Base-by-base conservation (phyloP, 2,797 vertebrate species). In the Microctenopoma stevenorrisi region DNA sequence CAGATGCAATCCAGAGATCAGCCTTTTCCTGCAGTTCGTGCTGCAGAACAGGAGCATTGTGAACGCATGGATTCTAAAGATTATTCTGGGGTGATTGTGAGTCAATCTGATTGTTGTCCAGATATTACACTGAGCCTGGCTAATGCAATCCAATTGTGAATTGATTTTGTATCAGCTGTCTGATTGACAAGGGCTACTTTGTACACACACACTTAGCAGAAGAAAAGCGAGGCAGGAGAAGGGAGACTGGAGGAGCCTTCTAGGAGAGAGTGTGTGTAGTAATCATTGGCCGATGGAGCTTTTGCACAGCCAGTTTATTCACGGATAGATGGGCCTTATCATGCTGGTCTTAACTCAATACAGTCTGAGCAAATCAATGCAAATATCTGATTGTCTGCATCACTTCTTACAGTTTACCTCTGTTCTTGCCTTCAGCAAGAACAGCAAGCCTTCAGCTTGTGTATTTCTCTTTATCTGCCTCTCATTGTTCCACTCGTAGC, bases 1-100 rank as follows among this genome's bases (percentile, higher is more conserved):
- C 68, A 72, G 81, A 84, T 79, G 75, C 64, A 61, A 33, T 62
- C 73, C 73, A 79, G 79, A 82, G 83, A 87, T 82, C 81, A 82
- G 74, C 50, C 64, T 0, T 79, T 78, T n/a, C 22, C 50, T 47
- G 28, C 26, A 26, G 51, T 70, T 65, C 28, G 33, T 3, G n/a
- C 33, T 16, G 8, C 64, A 67, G 25, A 8, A 57, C 15, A 22
- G 3, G 15, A 46, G 25, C 12, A 11, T 8, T 13, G 50, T 26
- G 47, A 30, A 16, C 0, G 14, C 49, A 48, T 50, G 38, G 57
- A 54, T 74, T 74, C 40, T 58, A 37, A 37, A 60, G 80, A 76
- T 78, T 52, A 78, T 71, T 33, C 38, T 0, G 13, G 14, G 42
- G 22, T 14, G 70, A 66, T 53, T 76, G 81, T 78, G 74, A 47